phyloP scores from a whole-genome alignment of 1,140 invertebrate species.

The Camponotus floridanus region DNA sequence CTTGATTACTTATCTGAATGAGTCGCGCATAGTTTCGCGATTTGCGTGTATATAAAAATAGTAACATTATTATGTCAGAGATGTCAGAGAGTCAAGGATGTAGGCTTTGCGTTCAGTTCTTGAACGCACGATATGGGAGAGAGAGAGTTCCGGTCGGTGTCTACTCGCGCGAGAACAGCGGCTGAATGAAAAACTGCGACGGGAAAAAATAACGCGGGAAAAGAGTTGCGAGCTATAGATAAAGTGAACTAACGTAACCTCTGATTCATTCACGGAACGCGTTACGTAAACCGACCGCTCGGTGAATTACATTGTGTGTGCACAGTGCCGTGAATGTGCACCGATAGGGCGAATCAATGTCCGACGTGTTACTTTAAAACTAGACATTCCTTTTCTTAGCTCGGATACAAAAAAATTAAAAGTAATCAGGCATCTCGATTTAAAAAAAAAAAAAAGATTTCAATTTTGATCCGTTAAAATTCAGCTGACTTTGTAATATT shows the following conservation, averaged over 20 bases:
- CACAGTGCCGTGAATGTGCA: slow-evolving; percentile 33
- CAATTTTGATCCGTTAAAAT: not conserved
- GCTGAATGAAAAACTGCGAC: slow-evolving; percentile 49
- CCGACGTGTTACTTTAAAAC: slow-evolving; percentile 3
- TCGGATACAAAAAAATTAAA: not conserved
- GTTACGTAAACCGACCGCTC: slow-evolving; percentile 63
- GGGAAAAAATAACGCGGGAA: slow-evolving; percentile 41
- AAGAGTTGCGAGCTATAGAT: slow-evolving; percentile 60
- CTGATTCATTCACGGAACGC: slow-evolving; percentile 70
- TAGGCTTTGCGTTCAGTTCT: not conserved
- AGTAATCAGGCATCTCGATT: not conserved
- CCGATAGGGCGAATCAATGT: slow-evolving; percentile 45
- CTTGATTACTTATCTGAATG: not conserved
- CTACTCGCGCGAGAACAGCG: slow-evolving; percentile 26
- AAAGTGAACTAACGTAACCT: slow-evolving; percentile 68
- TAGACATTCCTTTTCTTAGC: not conserved
- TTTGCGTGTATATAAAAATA: not conserved
- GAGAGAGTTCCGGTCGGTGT: slow-evolving; percentile 25
- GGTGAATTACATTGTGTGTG: slow-evolving; percentile 57
- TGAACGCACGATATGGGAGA: not conserved
- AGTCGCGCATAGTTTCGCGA: not conserved
- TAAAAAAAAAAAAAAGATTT: slow-evolving; percentile 11
- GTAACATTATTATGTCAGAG: slow-evolving; percentile 22
- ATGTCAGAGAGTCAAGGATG: slow-evolving; percentile 33
- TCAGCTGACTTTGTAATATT: not conserved